Evolutionary conservation across 2,797 vertebrate genomes (phyloP).

Genomic region (Austrolebias charrua): DNA sequence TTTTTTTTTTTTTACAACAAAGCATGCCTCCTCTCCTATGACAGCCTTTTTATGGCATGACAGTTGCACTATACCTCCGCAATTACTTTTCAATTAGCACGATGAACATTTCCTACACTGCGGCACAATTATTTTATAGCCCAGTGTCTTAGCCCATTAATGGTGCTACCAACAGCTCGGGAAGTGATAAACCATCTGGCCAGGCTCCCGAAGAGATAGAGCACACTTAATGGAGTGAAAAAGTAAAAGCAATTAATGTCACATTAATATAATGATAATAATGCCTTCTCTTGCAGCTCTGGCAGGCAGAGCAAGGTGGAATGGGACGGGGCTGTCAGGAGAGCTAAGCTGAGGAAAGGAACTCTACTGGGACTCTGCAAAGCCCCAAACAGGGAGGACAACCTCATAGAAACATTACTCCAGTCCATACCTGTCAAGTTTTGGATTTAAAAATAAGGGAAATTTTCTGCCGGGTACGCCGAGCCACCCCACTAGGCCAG

Average conservation of each 20-base stretch:
- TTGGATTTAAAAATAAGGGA: too few relatives aligned
- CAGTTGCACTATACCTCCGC: conserved; percentile 83
- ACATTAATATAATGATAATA: conserved; percentile 90
- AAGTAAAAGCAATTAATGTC: conserved; percentile 90
- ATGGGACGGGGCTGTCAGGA: conserved; percentile 54
- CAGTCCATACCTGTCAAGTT: too few relatives aligned
- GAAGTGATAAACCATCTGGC: conserved; percentile 87
- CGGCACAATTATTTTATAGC: conserved; percentile 85
- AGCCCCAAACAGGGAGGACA: conserved; percentile 38
- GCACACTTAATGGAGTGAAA: conserved; percentile 88
- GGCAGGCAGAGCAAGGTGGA: conserved; percentile 61
- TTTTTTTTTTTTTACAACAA: conserved; percentile 57
- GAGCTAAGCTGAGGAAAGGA: conserved; percentile 46
- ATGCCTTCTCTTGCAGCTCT: conserved; percentile 78
- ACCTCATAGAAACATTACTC: conserved; percentile 28
- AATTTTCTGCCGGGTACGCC: too few relatives aligned
- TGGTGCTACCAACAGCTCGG: conserved; percentile 81
- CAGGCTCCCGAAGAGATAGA: conserved; percentile 83
- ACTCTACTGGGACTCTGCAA: conserved; percentile 53
- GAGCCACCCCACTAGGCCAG: too few relatives aligned
- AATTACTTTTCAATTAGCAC: conserved; percentile 88
- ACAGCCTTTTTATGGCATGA: conserved; percentile 79
- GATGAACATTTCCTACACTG: conserved; percentile 84
- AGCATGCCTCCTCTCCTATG: conserved; percentile 72
- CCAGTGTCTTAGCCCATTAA: conserved; percentile 86